Evolutionary conservation across 2,797 vertebrate genomes (phyloP), one percentile per base, ranked within the genome.

Genomic region (Cyclopterus lumpus): DNA sequence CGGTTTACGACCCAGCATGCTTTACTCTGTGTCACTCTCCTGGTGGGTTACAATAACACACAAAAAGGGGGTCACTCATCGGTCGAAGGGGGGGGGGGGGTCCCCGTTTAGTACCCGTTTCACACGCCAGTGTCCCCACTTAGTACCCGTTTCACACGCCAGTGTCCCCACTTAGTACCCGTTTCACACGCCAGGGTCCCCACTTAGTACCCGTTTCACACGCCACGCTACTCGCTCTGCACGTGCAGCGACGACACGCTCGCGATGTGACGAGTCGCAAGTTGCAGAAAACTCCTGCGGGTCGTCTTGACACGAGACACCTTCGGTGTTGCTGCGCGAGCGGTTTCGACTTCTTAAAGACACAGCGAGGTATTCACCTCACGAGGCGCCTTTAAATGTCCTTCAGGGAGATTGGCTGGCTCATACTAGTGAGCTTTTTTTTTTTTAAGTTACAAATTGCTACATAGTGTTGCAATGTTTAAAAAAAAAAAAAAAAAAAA

Each of bases 1-100:
- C 26, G 26, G 26, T 26, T 92, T 87, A 86, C 16, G 53, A 71
- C 76, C 77, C 81, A 86, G 83, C 87, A 88, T 84, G 82, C 74
- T 84, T 91, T 42, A 16, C 75, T 90, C 84, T 87, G 84, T 85
- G 81, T 83, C 77, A 87, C 84, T 85, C 86, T 77, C 73, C 74
- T 82, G 86, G 85, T 90, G 87, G 90, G 92, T 90, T 86, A 86
- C 67, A 80, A 76, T 73, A 55, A 69, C 80, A 81, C 38, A 15
- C 84, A 86, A 88, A 73, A 48, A 2, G 5, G 16, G 46, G 84
- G 87, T 86, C 84, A 81, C 61, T 75, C 75, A 2, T 38, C 10
- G 36, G 8, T 38, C 4, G 32, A 4, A 65, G 82, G 51, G 63
- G 62, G 84, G 83, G 78, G 46, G 46, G 42, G 15, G 38, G 38